These are phyloP conservation scores for Salmo trutta DNA, from an alignment of 2,797 vertebrate genomes.

Conservation along the genomic window DNA sequence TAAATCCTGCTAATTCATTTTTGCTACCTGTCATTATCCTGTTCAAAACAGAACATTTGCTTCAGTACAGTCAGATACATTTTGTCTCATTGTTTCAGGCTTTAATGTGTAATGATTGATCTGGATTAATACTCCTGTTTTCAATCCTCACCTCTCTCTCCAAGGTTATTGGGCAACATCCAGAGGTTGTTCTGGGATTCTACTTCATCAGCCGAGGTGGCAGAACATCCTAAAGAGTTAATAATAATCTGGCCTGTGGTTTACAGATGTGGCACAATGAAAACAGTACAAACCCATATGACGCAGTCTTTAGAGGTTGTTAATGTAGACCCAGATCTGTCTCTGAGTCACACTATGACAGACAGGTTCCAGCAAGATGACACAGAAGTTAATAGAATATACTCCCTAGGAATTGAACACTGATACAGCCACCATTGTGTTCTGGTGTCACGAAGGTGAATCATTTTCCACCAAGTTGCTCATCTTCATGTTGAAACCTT, in stretches of 20 bases:
- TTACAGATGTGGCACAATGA: conserved; percentile 78
- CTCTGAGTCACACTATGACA: conserved; percentile 55
- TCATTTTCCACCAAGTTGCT: neutral
- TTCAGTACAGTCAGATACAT: conserved; percentile 45
- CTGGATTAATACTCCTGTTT: conserved; percentile 74
- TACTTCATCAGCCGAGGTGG: conserved; percentile 71
- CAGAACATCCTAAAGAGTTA: conserved; percentile 72
- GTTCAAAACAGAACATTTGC: conserved; percentile 8
- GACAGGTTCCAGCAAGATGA: conserved; percentile 54
- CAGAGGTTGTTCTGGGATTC: conserved; percentile 78
- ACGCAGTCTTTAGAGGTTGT: conserved; percentile 56
- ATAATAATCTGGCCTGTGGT: conserved; percentile 76
- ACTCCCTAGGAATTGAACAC: neutral
- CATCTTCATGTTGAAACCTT: conserved; percentile 27
- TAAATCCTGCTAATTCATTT: conserved; percentile 15
- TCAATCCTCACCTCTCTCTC: conserved; percentile 73
- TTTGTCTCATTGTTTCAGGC: conserved; percentile 58
- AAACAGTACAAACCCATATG: conserved; percentile 71
- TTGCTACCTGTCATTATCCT: neutral
- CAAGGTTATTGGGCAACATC: conserved; percentile 78
- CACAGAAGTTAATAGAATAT: conserved; percentile 52
- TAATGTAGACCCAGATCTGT: conserved; percentile 58
- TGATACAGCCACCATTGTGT: too few species aligned
- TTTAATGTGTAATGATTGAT: conserved; percentile 70
- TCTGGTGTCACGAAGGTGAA: too few species aligned